Evolutionary conservation across 2,888 invertebrate genomes (phyloP).

Genomic region (Allygus modestus): DNA sequence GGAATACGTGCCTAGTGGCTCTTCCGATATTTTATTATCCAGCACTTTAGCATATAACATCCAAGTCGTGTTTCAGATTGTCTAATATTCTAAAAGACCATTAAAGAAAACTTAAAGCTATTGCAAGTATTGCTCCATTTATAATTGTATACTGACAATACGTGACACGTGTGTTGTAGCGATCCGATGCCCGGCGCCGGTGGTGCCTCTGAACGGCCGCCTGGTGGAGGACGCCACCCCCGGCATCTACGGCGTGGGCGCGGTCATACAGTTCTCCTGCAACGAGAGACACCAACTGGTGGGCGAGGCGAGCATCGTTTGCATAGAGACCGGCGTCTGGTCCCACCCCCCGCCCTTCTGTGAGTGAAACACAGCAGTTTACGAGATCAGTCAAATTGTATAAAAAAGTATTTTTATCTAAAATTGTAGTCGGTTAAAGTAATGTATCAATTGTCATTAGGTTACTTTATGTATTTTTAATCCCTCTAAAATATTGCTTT

Average conservation of each 20-base stretch:
- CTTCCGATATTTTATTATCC: too few species aligned
- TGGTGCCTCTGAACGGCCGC: constrained; percentile 85
- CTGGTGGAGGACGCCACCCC: constrained; percentile 77
- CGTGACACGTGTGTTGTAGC: too few species aligned
- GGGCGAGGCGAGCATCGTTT: constrained; percentile 90
- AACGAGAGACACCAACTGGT: constrained; percentile 82
- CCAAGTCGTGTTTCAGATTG: too few species aligned
- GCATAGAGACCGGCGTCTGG: constrained; percentile 93
- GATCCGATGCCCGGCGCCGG: constrained; percentile 88
- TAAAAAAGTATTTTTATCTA: too few species aligned
- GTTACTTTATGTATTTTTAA: background rate
- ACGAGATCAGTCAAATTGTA: too few species aligned
- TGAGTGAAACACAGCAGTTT: constrained; percentile 73
- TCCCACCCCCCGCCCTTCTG: constrained; percentile 92
- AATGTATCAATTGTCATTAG: background rate
- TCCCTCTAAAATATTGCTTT: too few species aligned
- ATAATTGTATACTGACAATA: too few species aligned
- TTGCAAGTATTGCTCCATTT: too few species aligned
- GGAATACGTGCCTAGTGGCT: too few species aligned
- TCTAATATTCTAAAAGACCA: too few species aligned
- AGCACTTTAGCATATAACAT: too few species aligned
- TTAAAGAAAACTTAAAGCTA: too few species aligned
- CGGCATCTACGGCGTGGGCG: constrained; percentile 85
- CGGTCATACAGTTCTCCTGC: constrained; percentile 88
- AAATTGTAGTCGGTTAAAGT: background rate